These are phyloP conservation scores for Stichopus horrens DNA, from an alignment of 53 echinoderm and acorn worm genomes.

Conservation along the genomic window DNA sequence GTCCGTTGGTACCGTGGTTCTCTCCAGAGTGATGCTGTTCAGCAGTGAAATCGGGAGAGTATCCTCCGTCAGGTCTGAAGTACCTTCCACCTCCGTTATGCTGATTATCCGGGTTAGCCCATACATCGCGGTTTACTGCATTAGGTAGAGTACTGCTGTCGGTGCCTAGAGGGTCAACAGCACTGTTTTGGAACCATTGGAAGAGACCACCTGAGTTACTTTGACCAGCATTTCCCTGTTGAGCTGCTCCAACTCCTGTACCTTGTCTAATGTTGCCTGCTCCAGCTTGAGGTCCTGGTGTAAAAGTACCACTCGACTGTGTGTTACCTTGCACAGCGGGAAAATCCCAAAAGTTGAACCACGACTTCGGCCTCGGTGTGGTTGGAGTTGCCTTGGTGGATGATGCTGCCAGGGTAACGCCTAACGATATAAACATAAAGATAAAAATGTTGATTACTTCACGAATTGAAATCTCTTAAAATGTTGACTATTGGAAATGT, in stretches of 20 bases:
- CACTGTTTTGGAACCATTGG: constrained; percentile 44
- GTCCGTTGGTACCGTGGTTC: neutral
- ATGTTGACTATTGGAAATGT: too few relatives aligned
- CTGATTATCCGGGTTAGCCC: constrained; percentile 5
- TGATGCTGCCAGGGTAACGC: neutral
- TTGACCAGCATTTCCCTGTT: neutral
- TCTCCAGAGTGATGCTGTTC: constrained; percentile 17
- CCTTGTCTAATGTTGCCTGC: neutral
- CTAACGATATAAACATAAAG: neutral
- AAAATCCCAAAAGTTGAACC: constrained; percentile 34
- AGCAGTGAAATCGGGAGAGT: neutral
- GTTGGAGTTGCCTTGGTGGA: neutral
- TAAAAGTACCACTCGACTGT: constrained; percentile 12
- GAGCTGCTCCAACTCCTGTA: neutral
- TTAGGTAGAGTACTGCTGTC: constrained; percentile 19
- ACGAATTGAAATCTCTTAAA: too few relatives aligned
- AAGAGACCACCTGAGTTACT: neutral
- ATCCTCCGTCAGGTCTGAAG: neutral
- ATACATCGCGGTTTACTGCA: neutral
- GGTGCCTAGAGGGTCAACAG: constrained; percentile 12
- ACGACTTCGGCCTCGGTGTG: constrained; percentile 24
- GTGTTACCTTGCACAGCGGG: neutral
- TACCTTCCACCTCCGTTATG: neutral
- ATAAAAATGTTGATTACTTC: too few relatives aligned
- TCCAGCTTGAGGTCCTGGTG: constrained; percentile 15